Conservation (phyloP, 2,113 vertebrate species). For the Anguilla rostrata region DNA sequence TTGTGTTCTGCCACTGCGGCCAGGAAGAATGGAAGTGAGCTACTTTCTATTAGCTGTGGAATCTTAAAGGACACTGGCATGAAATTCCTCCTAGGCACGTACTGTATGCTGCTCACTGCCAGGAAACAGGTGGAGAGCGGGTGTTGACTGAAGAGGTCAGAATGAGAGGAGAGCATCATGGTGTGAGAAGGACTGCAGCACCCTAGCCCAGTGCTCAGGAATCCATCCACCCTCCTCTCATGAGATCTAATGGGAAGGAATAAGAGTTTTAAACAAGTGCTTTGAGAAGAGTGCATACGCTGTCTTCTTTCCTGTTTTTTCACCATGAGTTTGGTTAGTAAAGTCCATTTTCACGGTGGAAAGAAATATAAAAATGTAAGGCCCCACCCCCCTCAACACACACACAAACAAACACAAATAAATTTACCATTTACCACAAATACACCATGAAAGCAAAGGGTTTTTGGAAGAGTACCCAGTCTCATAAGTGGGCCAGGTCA, state of each 20-base stretch:
- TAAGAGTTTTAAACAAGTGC: background rate
- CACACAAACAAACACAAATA: background rate
- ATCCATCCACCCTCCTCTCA: background rate
- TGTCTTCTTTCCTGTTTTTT: no score
- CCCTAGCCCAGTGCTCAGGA: background rate
- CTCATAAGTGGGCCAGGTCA: background rate
- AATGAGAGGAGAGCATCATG: background rate
- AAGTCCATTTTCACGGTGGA: no score
- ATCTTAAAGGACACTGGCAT: background rate
- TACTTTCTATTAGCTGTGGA: background rate
- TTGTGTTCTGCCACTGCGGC: background rate
- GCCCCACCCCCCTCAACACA: no score
- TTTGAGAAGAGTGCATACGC: no score
- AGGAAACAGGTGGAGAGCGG: background rate
- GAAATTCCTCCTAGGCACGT: background rate
- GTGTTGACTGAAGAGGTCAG: background rate
- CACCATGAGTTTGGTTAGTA: no score
- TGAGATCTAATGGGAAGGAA: background rate
- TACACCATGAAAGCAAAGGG: background rate
- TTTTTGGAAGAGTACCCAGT: no score
- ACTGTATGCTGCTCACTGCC: background rate
- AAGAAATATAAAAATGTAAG: no score
- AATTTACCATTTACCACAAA: no score
- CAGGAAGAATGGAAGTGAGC: background rate
- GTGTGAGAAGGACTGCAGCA: background rate